Base-by-base conservation (phyloP, 2,113 vertebrate species). In the Amphilophus citrinellus region DNA sequence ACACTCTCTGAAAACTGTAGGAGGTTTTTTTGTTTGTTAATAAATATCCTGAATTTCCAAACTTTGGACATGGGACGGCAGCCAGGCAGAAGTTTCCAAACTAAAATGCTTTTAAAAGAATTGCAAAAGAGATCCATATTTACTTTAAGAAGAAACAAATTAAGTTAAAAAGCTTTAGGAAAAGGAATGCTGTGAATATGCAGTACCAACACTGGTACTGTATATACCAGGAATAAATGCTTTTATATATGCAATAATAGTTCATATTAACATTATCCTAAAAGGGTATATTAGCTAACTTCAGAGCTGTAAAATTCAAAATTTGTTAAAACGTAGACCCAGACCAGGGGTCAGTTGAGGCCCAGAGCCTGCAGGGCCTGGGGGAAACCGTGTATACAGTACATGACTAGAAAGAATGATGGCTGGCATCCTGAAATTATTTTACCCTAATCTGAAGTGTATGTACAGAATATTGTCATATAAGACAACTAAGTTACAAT, bases 81-180 rank as follows among this genome's bases (percentile, higher is more conserved):
- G 73, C 8, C 13, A 4, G 83, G 79, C 84, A 83, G 60, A 80
- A 59, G 47, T 73, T 73, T 30, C 56, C 8, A 88, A 88, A 86
- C 76, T 66, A 73, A 61, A 61, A 32, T 2, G 20, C 13, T 75
- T 87, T 73, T 65, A 76, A 77, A 65, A 8, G 30, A 66, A 32
- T 4, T 6, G 50, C 58, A 63, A 44, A 78, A 76, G 47, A 61
- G 10, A 83, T 42, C 30, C 17, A 13, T 53, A n/a, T 80, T 79
- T 63, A 65, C 44, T 79, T 11, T 18, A 6, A 59, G 42, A 58
- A 50, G 14, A 83, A 47, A 68, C 10, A 53, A 83, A 83, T 61
- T 3, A 37, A 57, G 50, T 10, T 10, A 2, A 56, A 35, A 59
- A 7, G 2, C 35, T 50, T 20, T 2, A 7, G 47, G 32, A 42